Conservation (phyloP, 2,888 invertebrate genomes). For the Dolichopus griseipennis region DNA sequence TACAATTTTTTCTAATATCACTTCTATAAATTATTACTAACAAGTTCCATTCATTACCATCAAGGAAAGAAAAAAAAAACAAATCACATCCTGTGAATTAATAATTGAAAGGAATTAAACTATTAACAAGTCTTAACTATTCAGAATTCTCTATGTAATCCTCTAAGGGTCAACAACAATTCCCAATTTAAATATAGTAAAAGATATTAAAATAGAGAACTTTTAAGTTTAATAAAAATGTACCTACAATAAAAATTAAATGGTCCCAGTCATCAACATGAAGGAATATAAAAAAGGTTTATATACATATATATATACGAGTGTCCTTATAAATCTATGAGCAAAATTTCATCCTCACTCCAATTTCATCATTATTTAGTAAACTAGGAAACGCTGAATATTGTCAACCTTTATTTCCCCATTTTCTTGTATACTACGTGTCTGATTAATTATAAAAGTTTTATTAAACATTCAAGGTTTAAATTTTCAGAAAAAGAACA, state of each 20-base stretch:
- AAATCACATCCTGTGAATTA: not conserved
- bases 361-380: not conserved
- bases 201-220: not conserved
- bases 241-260: not conserved
- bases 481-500: not conserved
- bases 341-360: not conserved
- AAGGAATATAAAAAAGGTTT: not conserved
- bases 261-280: not conserved
- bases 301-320: not conserved
- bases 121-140: slow-evolving; percentile 1
- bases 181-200: not conserved
- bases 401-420: not conserved
- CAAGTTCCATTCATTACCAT: no score
- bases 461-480: not conserved
- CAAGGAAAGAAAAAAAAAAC: no score
- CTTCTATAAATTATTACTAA: no score
- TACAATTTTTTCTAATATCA: no score
- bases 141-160: not conserved
- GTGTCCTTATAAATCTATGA: not conserved
- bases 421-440: not conserved
- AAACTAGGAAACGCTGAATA: not conserved
- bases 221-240: not conserved
- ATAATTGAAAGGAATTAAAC: not conserved
- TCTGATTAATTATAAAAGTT: not conserved
- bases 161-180: not conserved